Base-by-base conservation (phyloP, 1,140 invertebrate species). In the Cyrtorhinus lividipennis region DNA sequence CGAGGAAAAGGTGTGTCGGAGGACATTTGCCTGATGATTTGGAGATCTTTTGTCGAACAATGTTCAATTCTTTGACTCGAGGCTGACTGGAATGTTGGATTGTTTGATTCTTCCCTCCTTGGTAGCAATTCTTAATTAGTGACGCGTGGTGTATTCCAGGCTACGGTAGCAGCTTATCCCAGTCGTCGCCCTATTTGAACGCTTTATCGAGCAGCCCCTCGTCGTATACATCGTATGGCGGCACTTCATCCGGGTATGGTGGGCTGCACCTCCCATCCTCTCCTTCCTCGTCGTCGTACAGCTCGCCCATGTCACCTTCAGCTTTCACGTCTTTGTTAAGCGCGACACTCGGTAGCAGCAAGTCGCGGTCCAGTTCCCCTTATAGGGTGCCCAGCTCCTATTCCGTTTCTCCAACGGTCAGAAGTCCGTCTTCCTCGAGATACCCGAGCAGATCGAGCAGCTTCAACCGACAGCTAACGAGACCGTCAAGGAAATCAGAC, bases 221-320 rank as follows among this genome's bases (percentile, higher is more conserved):
- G 8, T 25, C 64, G 1, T 66, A 66, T 53, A 58, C 76, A 0
- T 80, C 80, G 2, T 83, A 83, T 61, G 81, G 82, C 2, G 81
- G 81, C 22, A 82, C 80, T 0, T 70, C 78, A 59, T 82, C 81
- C 0, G 81, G 81, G 23, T 83, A 83, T 66, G 81, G 81, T 13
- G 79, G 79, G 10, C 70, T 82, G 1, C 79, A 77, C 44, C 67
- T 83, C 58, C 78, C 79, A 38, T 62, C 65, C 1, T 62, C 46
- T 53, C 15, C 57, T 22, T 64, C 58, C n/a, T 26, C 63, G 13
- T 66, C 64, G 5, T 44, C 61, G 24, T 23, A 60, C 24, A 63
- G 57, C 48, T 46, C 60, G 18, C 64, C 64, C 30, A 63, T 62
- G 1, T 65, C 64, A 10, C 63, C 66, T n/a, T 60, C 65, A 24